phyloP scores from a whole-genome alignment of 2,113 vertebrate species.

The Cephalophus harveyi region DNA sequence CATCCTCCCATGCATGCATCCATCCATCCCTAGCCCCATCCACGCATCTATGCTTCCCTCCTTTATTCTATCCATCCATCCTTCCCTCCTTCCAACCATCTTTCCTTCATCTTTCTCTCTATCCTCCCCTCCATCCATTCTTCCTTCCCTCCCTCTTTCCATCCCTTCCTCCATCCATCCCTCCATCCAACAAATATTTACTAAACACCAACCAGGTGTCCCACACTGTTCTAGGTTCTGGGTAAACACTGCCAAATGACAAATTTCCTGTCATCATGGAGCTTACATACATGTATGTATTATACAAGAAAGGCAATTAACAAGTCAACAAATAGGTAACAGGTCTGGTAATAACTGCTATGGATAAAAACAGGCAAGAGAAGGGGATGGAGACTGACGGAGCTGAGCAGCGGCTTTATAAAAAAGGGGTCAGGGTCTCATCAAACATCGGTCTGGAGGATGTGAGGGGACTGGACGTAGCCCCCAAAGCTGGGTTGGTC shows the following conservation, averaged over 20 bases:
- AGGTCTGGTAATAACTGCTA: not conserved
- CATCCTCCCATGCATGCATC: not conserved
- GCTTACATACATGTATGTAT: not conserved
- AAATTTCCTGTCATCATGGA: not conserved
- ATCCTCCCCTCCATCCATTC: not conserved
- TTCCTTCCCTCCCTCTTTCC: not conserved
- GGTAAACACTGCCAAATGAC: not conserved
- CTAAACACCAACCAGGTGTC: not conserved
- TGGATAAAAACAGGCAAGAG: not conserved
- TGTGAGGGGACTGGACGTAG: not conserved
- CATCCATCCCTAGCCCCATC: not conserved
- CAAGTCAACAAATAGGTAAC: not conserved
- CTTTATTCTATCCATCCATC: not conserved
- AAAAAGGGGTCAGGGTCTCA: not conserved
- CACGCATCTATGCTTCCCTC: not conserved
- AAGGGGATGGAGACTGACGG: not conserved
- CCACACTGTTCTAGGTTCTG: not conserved
- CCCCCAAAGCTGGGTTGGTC: fast-evolving
- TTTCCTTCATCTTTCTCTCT: not conserved
- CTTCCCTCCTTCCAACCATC: not conserved
- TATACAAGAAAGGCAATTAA: not conserved
- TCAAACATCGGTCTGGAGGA: not conserved
- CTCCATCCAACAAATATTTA: not conserved
- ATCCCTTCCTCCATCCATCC: not conserved
- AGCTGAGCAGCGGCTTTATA: not conserved